Base-by-base conservation (phyloP, 2,888 invertebrate genomes). In the Pseudoips prasinana region DNA sequence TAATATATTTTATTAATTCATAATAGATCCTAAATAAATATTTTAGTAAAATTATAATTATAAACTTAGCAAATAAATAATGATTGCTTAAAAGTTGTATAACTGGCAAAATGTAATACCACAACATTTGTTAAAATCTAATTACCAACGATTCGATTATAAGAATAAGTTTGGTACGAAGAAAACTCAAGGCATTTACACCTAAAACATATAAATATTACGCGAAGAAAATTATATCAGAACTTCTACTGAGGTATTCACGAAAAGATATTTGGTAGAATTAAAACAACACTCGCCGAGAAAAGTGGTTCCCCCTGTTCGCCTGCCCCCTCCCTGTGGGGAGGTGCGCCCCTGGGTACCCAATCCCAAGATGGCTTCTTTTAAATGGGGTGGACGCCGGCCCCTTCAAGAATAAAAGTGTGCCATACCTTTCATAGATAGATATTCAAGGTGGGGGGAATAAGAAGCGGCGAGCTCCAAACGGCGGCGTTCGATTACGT, bases 301-400 rank as follows among this genome's bases (percentile, higher is more conserved):
- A 84, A 83, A 83, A 83, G 82, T 82, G 82, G 78, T 76, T 72
- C 76, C 65, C 78, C 76, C 74, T 41, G 39, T 49, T 17, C 53
- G 46, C 48, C 62, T 62, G 56, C 63, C 48, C 55, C 60, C 60
- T 61, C 56, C 60, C 58, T 53, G 36, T 56, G 57, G 60, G 49
- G 46, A 57, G 64, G 66, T 60, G 65, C 52, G 56, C 64, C 69
- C 72, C 64, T 58, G 52, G 29, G 61, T 65, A 59, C 66, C 71
- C 81, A 74, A 74, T 76, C 75, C 83, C 86, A 88, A 88, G 87
- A 88, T 88, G 87, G 87, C 88, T 87, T 84, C 87, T 87, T 87
- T 87, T 84, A 83, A 82, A 80, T 73, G 77, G 86, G 87, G 88
- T 83, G 86, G 88, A 81, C 87, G 71, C 73, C 64, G 69, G 73